phyloP scores from a whole-genome alignment of 2,797 vertebrate species.

The Chloroceryle amazona region DNA sequence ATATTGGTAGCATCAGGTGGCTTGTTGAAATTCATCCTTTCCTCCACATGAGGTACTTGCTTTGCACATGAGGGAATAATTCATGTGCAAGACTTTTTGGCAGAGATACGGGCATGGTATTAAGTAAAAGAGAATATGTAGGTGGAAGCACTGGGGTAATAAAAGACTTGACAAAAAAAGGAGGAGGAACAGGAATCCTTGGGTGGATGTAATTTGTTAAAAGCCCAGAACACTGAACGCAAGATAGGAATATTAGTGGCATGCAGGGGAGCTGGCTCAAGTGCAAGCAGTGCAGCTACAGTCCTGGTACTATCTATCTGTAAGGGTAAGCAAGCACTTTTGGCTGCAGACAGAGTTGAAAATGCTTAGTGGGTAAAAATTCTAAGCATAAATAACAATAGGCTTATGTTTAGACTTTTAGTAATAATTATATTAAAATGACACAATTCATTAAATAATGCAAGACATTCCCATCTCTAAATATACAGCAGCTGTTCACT shows the following conservation, averaged over 20 bases:
- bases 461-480: constrained; percentile 72
- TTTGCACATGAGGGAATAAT: constrained; percentile 1
- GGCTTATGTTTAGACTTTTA: constrained; percentile 60
- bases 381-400: constrained; percentile 61
- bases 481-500: constrained; percentile 74
- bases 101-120: neutral
- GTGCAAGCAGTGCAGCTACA: neutral
- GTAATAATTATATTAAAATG: constrained; percentile 75
- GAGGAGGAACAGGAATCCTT: neutral
- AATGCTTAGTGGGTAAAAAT: constrained; percentile 40
- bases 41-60: neutral
- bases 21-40: constrained; percentile 38
- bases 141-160: neutral
- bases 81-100: neutral
- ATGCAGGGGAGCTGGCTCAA: constrained; percentile 21
- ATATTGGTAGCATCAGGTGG: neutral
- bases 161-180: neutral
- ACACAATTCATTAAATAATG: constrained; percentile 74
- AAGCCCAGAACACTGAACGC: neutral
- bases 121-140: neutral
- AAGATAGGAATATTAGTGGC: neutral
- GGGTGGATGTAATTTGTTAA: neutral
- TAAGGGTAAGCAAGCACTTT: neutral
- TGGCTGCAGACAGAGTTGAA: constrained; percentile 22
- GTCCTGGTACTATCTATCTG: constrained; percentile 5